A percentile compares a stretch with the other conserved stretches of the same genome.
These are phyloP conservation scores for Papilio demoleus DNA, from an alignment of 2,888 invertebrate genomes.

Conservation along the genomic window DNA sequence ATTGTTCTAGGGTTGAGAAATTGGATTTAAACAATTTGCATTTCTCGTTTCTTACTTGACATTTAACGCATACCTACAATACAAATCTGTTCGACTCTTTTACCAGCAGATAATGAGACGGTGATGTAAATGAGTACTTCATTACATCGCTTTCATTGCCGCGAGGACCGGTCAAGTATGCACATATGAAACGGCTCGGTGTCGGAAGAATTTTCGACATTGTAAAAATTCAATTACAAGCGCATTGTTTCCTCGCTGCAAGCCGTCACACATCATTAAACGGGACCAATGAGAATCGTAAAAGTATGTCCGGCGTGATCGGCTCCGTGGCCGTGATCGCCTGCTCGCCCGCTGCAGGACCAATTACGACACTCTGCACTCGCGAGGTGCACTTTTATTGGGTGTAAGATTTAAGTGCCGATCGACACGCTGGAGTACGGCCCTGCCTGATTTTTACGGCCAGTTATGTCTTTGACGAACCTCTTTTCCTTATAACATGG, in stretches of 20 bases:
- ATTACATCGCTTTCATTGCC: neutral
- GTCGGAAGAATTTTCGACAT: conserved; percentile 58
- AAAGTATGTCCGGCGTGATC: conserved; percentile 69
- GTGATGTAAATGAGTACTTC: neutral
- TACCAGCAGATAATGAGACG: neutral
- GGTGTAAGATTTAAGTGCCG: conserved; percentile 82
- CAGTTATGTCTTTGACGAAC: conserved; percentile 60
- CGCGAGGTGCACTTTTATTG: conserved; percentile 79
- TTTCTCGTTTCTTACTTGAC: neutral
- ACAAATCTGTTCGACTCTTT: conserved; percentile 6
- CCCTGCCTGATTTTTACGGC: conserved; percentile 75
- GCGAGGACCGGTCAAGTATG: conserved; percentile 18
- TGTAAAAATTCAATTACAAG: conserved; percentile 77
- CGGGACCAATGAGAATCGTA: conserved; percentile 78
- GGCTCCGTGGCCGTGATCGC: conserved; percentile 61
- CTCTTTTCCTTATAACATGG: conserved; percentile 29
- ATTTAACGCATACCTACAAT: neutral
- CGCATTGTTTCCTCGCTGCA: conserved; percentile 70
- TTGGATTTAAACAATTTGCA: too few species aligned
- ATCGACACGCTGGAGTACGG: conserved; percentile 72
- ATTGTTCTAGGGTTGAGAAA: too few species aligned
- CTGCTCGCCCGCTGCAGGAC: conserved; percentile 71
- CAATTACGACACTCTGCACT: conserved; percentile 75
- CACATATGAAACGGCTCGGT: conserved; percentile 38
- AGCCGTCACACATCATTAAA: conserved; percentile 79